These are phyloP conservation scores for Tinamus guttatus DNA, from an alignment of 2,113 vertebrate species.

Conservation along the genomic window DNA sequence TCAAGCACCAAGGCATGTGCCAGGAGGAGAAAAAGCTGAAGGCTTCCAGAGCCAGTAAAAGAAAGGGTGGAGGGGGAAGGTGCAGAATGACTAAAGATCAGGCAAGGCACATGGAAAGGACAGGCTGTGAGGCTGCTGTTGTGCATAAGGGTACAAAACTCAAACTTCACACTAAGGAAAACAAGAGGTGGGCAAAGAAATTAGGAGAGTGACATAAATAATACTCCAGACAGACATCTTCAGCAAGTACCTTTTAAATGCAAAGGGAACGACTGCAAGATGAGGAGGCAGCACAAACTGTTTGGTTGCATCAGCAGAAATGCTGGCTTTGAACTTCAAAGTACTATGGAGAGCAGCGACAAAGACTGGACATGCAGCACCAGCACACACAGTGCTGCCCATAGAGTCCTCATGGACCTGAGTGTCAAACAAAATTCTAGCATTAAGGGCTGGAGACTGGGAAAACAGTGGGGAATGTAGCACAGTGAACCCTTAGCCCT, in stretches of 20 bases:
- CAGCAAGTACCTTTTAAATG: neutral
- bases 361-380: rapidly evolving
- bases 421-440: neutral
- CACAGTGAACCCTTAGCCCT: neutral
- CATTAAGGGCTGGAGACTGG: neutral
- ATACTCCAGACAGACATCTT: too few species aligned
- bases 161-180: neutral
- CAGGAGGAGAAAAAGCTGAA: neutral
- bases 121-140: neutral
- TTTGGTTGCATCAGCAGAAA: neutral
- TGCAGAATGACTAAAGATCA: neutral
- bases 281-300: neutral
- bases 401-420: neutral
- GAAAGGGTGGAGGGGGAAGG: neutral
- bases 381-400: neutral
- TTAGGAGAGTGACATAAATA: neutral
- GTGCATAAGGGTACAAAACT: neutral
- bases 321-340: neutral
- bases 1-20: neutral
- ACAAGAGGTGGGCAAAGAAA: neutral
- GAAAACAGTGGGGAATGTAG: neutral
- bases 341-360: neutral
- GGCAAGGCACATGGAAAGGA: neutral
- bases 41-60: neutral
- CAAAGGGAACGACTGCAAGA: neutral